Evolutionary conservation across 1,140 invertebrate genomes (phyloP).

Genomic region (Stenopsyche tienmushanensis): DNA sequence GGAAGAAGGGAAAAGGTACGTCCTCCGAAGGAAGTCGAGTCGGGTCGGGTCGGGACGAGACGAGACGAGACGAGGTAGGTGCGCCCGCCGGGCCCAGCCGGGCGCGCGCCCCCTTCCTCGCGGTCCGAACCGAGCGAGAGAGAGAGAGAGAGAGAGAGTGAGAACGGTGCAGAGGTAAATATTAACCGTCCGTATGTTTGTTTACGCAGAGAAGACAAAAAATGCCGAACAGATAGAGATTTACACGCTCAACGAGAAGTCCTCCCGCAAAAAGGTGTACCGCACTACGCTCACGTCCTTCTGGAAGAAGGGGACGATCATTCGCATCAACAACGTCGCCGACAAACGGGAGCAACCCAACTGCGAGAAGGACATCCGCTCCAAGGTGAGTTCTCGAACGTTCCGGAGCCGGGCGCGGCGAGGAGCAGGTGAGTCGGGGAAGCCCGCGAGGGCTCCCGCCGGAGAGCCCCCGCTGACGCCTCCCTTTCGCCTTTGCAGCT

Average conservation of each 20-base stretch:
- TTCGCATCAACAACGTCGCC: slow-evolving; percentile 69
- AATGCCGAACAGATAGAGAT: slow-evolving; percentile 66
- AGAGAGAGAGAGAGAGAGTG: no score
- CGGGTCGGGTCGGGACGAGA: not conserved
- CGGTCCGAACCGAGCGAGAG: no score
- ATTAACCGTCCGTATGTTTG: slow-evolving; percentile 38
- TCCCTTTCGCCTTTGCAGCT: slow-evolving; percentile 51
- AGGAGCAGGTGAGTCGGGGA: not conserved
- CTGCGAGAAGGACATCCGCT: slow-evolving; percentile 63
- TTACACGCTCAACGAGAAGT: slow-evolving; percentile 63
- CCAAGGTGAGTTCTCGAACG: slow-evolving; percentile 60
- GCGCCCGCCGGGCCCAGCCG: no score
- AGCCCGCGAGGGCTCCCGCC: no score
- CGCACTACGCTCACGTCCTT: slow-evolving; percentile 62
- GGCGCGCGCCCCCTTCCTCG: no score
- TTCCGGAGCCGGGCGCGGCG: no score
- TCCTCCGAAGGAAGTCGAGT: no score
- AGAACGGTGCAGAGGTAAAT: no score
- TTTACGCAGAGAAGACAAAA: slow-evolving; percentile 65
- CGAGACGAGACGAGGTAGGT: not conserved
- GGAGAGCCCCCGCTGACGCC: no score
- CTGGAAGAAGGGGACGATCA: slow-evolving; percentile 64
- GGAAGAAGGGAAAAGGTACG: slow-evolving; percentile 67
- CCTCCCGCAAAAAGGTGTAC: slow-evolving; percentile 61
- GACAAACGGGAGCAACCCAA: slow-evolving; percentile 66